These are phyloP conservation scores for Hycleus phaleratus DNA, from an alignment of 1,140 invertebrate genomes.

Conservation along the genomic window DNA sequence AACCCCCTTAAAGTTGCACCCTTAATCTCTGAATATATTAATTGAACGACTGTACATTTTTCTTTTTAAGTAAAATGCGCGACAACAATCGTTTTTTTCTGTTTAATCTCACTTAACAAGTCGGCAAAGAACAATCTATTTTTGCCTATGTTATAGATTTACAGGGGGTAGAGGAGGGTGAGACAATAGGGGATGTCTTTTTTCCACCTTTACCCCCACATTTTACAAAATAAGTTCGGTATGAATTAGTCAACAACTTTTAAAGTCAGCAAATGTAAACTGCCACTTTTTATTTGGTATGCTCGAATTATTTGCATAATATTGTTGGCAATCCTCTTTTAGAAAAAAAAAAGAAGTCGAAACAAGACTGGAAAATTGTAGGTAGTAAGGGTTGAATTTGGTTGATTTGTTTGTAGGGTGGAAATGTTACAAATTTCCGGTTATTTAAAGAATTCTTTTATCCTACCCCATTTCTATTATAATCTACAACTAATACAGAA, in stretches of 20 bases:
- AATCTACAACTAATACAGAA: too few relatives aligned
- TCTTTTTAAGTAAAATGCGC: slow-evolving; percentile 16
- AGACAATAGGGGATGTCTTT: too few relatives aligned
- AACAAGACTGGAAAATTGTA: too few relatives aligned
- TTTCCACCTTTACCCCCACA: too few relatives aligned
- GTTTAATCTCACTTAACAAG: slow-evolving; percentile 31
- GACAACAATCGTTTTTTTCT: slow-evolving; percentile 32
- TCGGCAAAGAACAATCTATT: slow-evolving; percentile 4
- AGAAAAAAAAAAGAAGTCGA: background rate
- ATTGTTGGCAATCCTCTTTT: slow-evolving; percentile 23
- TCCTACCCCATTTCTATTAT: too few relatives aligned
- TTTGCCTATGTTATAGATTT: background rate
- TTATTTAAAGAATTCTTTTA: too few relatives aligned
- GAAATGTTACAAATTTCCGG: too few relatives aligned
- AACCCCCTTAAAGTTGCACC: too few relatives aligned
- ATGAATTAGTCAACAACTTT: slow-evolving; percentile 39
- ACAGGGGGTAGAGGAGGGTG: background rate
- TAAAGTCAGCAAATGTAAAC: slow-evolving; percentile 37
- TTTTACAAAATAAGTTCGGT: slow-evolving; percentile 26
- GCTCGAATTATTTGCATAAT: slow-evolving; percentile 38
- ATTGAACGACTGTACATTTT: slow-evolving; percentile 36
- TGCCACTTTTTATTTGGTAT: slow-evolving; percentile 37
- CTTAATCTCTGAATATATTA: slow-evolving; percentile 31
- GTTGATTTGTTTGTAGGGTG: too few relatives aligned
- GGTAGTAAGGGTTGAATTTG: too few relatives aligned